Conservation (phyloP, 2,113 vertebrate genomes). For the Hippocampus abdominalis region DNA sequence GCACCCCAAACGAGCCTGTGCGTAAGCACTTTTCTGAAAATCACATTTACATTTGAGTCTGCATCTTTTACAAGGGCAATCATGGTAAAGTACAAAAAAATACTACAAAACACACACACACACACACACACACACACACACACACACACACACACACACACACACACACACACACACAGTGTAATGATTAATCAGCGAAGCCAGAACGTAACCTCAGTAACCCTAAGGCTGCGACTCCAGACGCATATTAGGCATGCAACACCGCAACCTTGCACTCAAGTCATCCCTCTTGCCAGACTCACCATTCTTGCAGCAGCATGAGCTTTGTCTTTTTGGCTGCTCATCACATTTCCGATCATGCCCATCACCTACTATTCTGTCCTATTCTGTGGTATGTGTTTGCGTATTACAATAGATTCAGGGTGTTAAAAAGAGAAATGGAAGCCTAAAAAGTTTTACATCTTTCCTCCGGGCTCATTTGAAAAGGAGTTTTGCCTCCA, state of each 20-base stretch:
- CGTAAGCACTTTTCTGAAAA: slow-evolving; percentile 12
- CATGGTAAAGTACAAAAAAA: slow-evolving; percentile 31
- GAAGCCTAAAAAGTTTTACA: slow-evolving; percentile 56
- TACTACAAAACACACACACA: slow-evolving; percentile 13
- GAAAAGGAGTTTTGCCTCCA: slow-evolving; percentile 54
- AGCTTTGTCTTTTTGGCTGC: slow-evolving; percentile 42
- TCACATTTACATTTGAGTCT: slow-evolving; percentile 41
- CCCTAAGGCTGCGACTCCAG: slow-evolving; percentile 28
- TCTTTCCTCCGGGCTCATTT: slow-evolving; percentile 56
- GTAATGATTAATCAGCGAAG: slow-evolving; percentile 56
- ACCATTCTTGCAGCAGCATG: slow-evolving; percentile 56
- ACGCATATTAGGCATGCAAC: slow-evolving; percentile 56
- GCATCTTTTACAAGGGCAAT: slow-evolving; percentile 37
- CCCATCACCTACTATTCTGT: slow-evolving; percentile 29
- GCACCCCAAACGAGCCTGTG: slow-evolving; percentile 5
- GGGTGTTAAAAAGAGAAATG: background rate
- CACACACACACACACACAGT: slow-evolving; percentile 17
- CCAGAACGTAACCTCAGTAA: slow-evolving; percentile 47
- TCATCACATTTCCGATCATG: slow-evolving; percentile 62
- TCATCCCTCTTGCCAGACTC: slow-evolving; percentile 40
- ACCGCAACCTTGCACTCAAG: slow-evolving; percentile 45
- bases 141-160: slow-evolving; percentile 12
- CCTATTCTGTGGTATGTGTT: slow-evolving; percentile 25
- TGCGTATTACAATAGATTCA: slow-evolving; percentile 32
- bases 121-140: slow-evolving; percentile 16